Evolutionary conservation across 1,140 invertebrate genomes (phyloP).

Genomic region (Branchinecta lynchi): DNA sequence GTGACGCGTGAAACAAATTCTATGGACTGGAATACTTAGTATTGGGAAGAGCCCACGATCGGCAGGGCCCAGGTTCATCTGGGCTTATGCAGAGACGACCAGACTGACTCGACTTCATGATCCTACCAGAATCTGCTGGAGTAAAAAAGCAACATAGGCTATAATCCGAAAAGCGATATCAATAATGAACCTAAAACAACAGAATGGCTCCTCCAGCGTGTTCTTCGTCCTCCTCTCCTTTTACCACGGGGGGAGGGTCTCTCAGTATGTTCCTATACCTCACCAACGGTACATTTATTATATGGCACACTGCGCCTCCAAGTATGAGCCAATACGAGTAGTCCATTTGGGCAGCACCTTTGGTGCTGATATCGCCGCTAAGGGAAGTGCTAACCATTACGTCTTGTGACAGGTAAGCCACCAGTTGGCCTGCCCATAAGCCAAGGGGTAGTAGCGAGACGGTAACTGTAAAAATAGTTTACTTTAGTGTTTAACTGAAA

Average conservation of each 20-base stretch:
- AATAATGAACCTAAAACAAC: background rate
- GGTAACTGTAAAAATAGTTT: background rate
- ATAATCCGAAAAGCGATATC: too few species aligned
- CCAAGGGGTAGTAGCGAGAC: background rate
- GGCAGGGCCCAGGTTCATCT: too few species aligned
- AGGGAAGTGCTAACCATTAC: background rate
- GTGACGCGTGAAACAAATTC: too few species aligned
- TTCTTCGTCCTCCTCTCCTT: background rate
- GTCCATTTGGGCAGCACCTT: background rate
- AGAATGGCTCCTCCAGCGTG: background rate
- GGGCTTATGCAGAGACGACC: too few species aligned
- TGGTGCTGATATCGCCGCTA: background rate
- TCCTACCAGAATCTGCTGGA: too few species aligned
- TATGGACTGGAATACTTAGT: too few species aligned
- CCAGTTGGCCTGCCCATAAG: background rate
- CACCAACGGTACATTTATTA: background rate
- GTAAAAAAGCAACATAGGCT: too few species aligned
- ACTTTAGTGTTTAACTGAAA: background rate
- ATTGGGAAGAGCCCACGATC: too few species aligned
- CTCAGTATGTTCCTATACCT: background rate
- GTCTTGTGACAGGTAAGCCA: background rate
- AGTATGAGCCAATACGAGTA: conserved; percentile 1
- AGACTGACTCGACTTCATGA: too few species aligned
- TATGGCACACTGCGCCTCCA: background rate
- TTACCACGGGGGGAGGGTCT: background rate